Percentiles rank a stretch among this genome's conserved stretches.
Conservation (phyloP, 2,888 invertebrate genomes). For the Phyllotreta striolata region DNA sequence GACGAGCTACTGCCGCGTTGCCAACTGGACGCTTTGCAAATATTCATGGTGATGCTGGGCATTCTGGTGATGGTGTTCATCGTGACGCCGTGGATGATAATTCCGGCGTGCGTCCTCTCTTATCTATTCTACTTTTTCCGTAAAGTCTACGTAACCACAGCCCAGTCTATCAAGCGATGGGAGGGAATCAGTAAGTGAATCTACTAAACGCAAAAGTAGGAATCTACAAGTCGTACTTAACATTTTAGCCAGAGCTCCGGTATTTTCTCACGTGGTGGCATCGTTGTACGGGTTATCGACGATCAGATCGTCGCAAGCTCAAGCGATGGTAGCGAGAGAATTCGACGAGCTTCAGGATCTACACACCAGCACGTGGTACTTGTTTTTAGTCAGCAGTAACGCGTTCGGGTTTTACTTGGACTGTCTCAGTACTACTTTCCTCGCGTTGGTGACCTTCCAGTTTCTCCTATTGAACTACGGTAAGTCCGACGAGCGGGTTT, state of each 20-base stretch:
- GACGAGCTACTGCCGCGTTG: constrained; percentile 75
- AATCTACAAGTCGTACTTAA: neutral
- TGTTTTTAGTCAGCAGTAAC: constrained; percentile 68
- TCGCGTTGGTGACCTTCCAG: constrained; percentile 69
- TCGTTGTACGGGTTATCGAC: constrained; percentile 86
- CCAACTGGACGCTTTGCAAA: constrained; percentile 70
- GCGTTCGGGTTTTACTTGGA: constrained; percentile 74
- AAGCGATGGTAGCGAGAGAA: constrained; percentile 76
- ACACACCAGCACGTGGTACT: constrained; percentile 70
- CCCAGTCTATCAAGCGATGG: constrained; percentile 74
- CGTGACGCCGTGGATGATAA: constrained; percentile 73
- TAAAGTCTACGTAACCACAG: constrained; percentile 72
- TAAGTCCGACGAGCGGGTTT: constrained; percentile 53
- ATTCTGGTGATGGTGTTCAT: constrained; percentile 68
- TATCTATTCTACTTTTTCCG: constrained; percentile 71
- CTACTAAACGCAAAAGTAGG: neutral
- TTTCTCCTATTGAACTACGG: constrained; percentile 69
- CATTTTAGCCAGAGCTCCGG: constrained; percentile 79
- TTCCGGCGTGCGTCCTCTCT: constrained; percentile 70
- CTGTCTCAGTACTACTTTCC: constrained; percentile 69
- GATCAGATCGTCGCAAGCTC: constrained; percentile 80
- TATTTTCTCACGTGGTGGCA: constrained; percentile 90
- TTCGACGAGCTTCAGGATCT: constrained; percentile 78
- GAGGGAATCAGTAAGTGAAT: constrained; percentile 62
- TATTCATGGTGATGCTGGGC: constrained; percentile 75